Evolutionary conservation across 1,140 invertebrate species (phyloP), one percentile per base, ranked within the genome.

Genomic region (Orius insidiosus): DNA sequence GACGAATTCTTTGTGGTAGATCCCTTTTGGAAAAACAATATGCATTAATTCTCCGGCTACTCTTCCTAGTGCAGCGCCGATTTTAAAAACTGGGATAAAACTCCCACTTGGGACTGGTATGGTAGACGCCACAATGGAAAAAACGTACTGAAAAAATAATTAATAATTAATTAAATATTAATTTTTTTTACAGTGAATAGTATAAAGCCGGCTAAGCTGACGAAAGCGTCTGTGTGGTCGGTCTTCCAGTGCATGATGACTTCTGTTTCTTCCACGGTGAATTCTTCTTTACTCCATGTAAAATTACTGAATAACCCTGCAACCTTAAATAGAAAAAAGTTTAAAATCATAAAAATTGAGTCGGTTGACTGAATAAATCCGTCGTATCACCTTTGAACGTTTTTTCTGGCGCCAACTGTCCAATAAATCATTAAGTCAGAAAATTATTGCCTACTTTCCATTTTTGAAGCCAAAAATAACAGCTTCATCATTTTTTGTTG

Each of bases 71-170:
- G 85, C 85, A 8, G 93, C 94, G 30, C 90, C 95, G 58, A 98
- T 92, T 64, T 80, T 79, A 61, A 97, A 96, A 2, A 95, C 85
- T 2, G 93, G 92, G 52, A 96, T 94, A 64, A 97, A 96, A 48
- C 89, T 85, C 44, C 93, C 93, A 42, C 87, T 86, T 3, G 92
- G 90, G 15, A 96, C 85, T 0, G 92, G 92, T 31, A 98, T 74
- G 0, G 95, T 98, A 32, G 89, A 95, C 34, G 89, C 85, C 50
- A 98, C 73, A 52, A 96, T 88, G 8, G 85, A 85, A 54, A 93
- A 81, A 53, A 90, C 70, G 63, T 93, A 97, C 89, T 97, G 67
- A n/a, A n/a, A 56, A 60, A 62, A 53, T 47, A 32, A 30, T 16
- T n/a, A n/a, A n/a, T n/a, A n/a, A n/a, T n/a, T n/a, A n/a, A n/a